Evolutionary conservation across 2,113 vertebrate species (phyloP).

Genomic region (Symphodus melops): DNA sequence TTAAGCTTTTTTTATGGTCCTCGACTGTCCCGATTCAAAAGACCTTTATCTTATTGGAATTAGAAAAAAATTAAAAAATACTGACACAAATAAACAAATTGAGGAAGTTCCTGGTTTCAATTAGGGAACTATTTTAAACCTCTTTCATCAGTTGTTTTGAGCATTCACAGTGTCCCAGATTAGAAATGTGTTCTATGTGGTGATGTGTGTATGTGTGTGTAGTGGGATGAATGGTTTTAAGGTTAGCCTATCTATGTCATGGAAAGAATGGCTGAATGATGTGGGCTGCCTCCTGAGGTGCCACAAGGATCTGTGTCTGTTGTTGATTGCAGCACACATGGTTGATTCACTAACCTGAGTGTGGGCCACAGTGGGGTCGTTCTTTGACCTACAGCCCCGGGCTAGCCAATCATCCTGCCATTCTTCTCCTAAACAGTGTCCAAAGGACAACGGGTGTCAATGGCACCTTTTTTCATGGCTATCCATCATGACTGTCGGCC

Average conservation of each 20-base stretch:
- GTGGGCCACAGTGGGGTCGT: slow-evolving; percentile 48
- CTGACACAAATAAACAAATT: slow-evolving; percentile 56
- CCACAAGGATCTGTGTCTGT: slow-evolving; percentile 38
- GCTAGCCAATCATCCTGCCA: slow-evolving; percentile 58
- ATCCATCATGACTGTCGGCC: slow-evolving; percentile 56
- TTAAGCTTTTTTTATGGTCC: slow-evolving; percentile 79
- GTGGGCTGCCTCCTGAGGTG: slow-evolving; percentile 26
- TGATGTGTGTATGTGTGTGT: slow-evolving; percentile 3
- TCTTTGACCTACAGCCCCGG: slow-evolving; percentile 60
- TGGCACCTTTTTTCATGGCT: slow-evolving; percentile 54
- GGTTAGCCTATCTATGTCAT: background rate
- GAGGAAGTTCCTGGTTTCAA: slow-evolving; percentile 55
- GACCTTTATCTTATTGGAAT: slow-evolving; percentile 51
- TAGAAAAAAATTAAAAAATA: slow-evolving; percentile 33
- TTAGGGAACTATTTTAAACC: slow-evolving; percentile 59
- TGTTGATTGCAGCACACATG: slow-evolving; percentile 42
- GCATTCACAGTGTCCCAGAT: slow-evolving; percentile 14
- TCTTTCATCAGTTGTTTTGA: slow-evolving; percentile 53
- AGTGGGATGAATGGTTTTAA: background rate
- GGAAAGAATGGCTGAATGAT: slow-evolving; percentile 11
- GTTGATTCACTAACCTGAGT: slow-evolving; percentile 48
- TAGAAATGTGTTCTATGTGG: slow-evolving; percentile 5
- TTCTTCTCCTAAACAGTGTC: slow-evolving; percentile 42
- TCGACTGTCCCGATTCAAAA: slow-evolving; percentile 59
- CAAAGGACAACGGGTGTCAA: slow-evolving; percentile 49